A percentile compares a stretch with the other conserved stretches of the same genome.
These are phyloP conservation scores for Rafetus swinhoei DNA, from an alignment of 2,113 vertebrate species.

Conservation along the genomic window DNA sequence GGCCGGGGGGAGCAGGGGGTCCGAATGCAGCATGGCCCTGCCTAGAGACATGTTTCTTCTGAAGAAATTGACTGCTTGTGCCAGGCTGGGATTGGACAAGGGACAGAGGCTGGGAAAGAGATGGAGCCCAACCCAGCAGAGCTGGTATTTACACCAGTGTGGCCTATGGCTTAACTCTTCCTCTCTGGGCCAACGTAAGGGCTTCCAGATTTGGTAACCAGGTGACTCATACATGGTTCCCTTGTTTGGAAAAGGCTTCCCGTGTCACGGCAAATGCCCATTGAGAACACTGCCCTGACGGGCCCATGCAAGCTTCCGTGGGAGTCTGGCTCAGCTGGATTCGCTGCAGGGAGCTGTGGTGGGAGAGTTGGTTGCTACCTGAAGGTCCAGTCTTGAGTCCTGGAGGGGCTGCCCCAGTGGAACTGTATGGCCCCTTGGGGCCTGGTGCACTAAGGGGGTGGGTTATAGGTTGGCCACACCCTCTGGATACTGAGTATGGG, in stretches of 20 bases:
- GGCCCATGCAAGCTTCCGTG: neutral
- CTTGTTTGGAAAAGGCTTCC: neutral
- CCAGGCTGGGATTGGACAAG: too few species aligned
- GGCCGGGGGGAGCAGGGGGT: too few species aligned
- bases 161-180: neutral
- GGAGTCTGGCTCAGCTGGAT: neutral
- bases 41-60: neutral
- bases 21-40: neutral
- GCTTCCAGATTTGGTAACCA: too few species aligned
- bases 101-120: neutral
- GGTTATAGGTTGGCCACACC: neutral
- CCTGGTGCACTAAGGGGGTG: neutral
- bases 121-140: too few species aligned
- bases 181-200: neutral
- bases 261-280: neutral
- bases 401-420: neutral
- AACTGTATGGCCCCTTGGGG: neutral
- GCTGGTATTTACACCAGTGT: neutral
- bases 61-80: too few species aligned
- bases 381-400: neutral
- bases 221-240: neutral
- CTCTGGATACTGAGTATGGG: neutral
- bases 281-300: neutral
- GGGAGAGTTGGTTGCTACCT: neutral
- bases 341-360: neutral